A percentile compares a stretch with the other conserved stretches of the same genome.
phyloP scores from a whole-genome alignment of 2,888 invertebrate genomes.

The Ormyrus rosae region DNA sequence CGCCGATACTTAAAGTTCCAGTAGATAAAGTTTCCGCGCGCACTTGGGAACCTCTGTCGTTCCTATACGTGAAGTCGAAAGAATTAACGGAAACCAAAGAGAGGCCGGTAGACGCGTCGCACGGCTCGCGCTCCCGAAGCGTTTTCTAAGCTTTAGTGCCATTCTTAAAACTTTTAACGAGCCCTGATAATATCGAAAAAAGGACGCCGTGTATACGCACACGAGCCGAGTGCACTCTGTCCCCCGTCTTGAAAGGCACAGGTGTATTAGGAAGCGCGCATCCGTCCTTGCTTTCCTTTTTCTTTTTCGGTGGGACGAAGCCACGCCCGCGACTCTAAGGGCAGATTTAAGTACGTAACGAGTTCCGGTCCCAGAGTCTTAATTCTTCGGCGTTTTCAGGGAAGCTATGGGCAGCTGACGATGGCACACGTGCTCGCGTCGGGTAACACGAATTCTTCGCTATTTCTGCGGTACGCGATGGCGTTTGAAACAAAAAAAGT shows the following conservation, averaged over 20 bases:
- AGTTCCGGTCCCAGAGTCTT: constrained; percentile 15
- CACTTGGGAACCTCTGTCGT: constrained; percentile 28
- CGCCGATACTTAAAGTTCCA: constrained; percentile 51
- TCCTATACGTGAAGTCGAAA: constrained; percentile 1
- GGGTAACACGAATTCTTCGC: too few relatives aligned
- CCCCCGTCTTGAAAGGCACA: too few relatives aligned
- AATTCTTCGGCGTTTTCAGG: constrained; percentile 10
- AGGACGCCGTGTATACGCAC: constrained; percentile 4
- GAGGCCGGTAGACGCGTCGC: background rate
- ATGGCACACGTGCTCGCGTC: too few relatives aligned
- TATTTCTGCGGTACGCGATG: too few relatives aligned
- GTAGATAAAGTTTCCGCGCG: constrained; percentile 45
- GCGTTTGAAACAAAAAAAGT: too few relatives aligned
- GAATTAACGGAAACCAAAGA: constrained; percentile 51
- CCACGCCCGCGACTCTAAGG: constrained; percentile 5
- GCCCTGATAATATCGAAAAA: constrained; percentile 51
- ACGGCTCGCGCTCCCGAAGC: background rate
- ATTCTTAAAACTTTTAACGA: constrained; percentile 56
- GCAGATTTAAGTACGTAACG: constrained; percentile 11
- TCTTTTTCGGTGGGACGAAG: background rate
- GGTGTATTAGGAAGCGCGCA: background rate
- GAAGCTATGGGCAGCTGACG: background rate
- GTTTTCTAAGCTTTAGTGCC: constrained; percentile 46
- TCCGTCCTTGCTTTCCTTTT: constrained; percentile 26
- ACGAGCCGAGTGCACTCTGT: background rate